phyloP scores from a whole-genome alignment of 2,888 invertebrate species.

The Thyatira batis region DNA sequence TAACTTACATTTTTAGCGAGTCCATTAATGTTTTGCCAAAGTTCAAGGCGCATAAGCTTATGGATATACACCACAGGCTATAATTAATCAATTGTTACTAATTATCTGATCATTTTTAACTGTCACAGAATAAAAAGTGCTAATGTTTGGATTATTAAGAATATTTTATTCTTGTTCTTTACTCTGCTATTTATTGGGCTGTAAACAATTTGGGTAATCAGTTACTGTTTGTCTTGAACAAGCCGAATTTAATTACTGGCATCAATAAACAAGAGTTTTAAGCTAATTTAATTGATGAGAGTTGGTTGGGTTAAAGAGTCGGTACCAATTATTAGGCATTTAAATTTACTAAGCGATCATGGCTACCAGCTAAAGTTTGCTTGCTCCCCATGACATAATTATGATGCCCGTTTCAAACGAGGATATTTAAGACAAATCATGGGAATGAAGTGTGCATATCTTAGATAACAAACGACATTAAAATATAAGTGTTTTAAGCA shows the following conservation, averaged over 20 bases:
- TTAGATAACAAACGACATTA: too few relatives aligned
- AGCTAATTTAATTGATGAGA: not conserved
- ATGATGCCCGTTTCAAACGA: too few relatives aligned
- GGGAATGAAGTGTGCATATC: too few relatives aligned
- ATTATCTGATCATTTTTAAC: constrained; percentile 20
- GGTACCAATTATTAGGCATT: not conserved
- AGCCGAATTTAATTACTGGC: not conserved
- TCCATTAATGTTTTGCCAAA: constrained; percentile 32
- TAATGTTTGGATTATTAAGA: not conserved
- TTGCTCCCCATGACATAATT: too few relatives aligned
- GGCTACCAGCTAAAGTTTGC: too few relatives aligned
- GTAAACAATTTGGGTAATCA: not conserved
- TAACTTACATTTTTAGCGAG: constrained; percentile 11
- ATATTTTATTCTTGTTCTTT: not conserved
- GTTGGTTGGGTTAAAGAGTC: not conserved
- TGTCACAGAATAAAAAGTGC: constrained; percentile 3
- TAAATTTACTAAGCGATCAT: too few relatives aligned
- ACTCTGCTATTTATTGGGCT: not conserved
- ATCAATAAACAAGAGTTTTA: not conserved
- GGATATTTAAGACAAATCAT: too few relatives aligned
- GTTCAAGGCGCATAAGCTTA: constrained; percentile 37
- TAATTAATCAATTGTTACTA: constrained; percentile 38
- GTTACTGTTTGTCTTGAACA: not conserved
- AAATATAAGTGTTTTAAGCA: too few relatives aligned
- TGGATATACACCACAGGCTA: constrained; percentile 23